Evolutionary conservation across 2,888 invertebrate species (phyloP).

Genomic region (Calameuta pallipes): DNA sequence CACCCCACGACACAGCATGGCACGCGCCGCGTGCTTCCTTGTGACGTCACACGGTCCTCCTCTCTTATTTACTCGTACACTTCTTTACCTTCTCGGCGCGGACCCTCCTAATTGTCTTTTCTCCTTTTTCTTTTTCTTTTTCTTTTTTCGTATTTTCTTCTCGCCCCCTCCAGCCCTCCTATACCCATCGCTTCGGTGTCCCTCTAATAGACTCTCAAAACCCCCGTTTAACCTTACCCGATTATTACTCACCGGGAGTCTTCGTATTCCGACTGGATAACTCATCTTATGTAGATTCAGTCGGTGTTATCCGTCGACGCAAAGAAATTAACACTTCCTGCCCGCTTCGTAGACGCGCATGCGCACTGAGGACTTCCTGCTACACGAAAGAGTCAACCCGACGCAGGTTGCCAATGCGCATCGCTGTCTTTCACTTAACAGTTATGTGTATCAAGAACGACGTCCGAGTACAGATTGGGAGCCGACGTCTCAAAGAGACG

Average conservation of each 20-base stretch:
- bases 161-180: not conserved
- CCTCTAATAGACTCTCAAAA: not conserved
- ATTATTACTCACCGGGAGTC: not conserved
- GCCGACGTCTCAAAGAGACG: not conserved
- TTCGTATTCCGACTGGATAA: not conserved
- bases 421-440: not conserved
- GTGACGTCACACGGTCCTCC: constrained; percentile 52
- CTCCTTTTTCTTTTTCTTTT: not conserved
- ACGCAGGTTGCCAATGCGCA: too few relatives aligned
- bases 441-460: not conserved
- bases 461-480: not conserved
- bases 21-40: constrained; percentile 59
- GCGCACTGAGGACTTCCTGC: not conserved
- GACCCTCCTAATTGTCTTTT: not conserved
- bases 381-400: not conserved
- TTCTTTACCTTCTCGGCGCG: not conserved
- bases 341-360: not conserved
- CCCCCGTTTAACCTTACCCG: not conserved
- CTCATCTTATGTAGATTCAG: not conserved
- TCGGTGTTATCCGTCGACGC: not conserved
- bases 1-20: constrained; percentile 31
- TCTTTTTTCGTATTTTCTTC: not conserved
- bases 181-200: not conserved
- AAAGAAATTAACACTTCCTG: not conserved
- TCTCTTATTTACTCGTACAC: not conserved